Percentiles rank a stretch among this genome's conserved stretches.
Evolutionary conservation across 2,113 vertebrate genomes (phyloP).

Genomic region (Apistogramma diplotaenia): DNA sequence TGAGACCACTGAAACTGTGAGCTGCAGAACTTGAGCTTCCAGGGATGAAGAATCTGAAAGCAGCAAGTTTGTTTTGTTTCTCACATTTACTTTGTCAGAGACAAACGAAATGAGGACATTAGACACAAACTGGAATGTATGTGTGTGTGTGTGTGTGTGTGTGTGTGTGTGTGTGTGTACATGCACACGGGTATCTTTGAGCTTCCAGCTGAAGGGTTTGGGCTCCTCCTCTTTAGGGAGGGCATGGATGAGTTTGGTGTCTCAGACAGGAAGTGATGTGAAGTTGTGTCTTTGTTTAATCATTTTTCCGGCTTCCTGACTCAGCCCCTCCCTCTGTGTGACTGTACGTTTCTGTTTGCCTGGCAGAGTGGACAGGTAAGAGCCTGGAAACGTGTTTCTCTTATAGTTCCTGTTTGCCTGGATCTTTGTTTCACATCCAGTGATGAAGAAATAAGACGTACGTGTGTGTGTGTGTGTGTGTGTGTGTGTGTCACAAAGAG

Average conservation of each 20-base stretch:
- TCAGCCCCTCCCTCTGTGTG: neutral
- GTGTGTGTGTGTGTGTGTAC: too few relatives aligned
- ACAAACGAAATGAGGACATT: too few relatives aligned
- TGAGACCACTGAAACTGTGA: too few relatives aligned
- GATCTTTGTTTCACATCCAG: neutral
- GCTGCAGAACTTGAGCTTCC: too few relatives aligned
- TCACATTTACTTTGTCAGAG: too few relatives aligned
- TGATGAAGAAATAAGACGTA: too few relatives aligned
- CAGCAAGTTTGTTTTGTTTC: too few relatives aligned
- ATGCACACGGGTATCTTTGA: neutral
- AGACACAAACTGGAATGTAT: too few relatives aligned
- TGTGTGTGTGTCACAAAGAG: neutral
- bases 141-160: neutral
- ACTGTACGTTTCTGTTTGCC: neutral
- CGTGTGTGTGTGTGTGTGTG: too few relatives aligned
- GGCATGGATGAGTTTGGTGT: neutral
- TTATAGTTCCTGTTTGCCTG: neutral
- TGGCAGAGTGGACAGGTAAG: neutral
- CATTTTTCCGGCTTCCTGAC: neutral
- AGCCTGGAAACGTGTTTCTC: neutral
- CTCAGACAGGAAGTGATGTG: neutral
- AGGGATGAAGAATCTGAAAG: too few relatives aligned
- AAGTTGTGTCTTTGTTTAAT: neutral
- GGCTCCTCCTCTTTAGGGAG: neutral
- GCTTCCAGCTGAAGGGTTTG: neutral